Conservation (phyloP, 2,888 invertebrate genomes). For the Diaphora mendica region DNA sequence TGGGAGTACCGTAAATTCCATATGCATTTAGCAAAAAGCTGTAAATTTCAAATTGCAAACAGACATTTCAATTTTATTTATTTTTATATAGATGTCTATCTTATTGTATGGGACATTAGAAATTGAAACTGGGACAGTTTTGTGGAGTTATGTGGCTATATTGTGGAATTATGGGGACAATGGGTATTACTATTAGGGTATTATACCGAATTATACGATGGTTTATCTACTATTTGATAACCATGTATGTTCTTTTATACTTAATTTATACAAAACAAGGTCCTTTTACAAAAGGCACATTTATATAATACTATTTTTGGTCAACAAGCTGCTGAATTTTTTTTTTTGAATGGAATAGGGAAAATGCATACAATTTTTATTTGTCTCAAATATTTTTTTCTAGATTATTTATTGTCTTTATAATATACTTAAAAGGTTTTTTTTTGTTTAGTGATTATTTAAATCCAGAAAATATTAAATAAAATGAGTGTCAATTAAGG, state of each 20-base stretch:
- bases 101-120: slow-evolving; percentile 12
- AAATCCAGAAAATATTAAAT: too few species aligned
- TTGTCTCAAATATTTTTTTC: too few species aligned
- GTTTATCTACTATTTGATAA: neutral
- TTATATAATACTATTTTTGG: neutral
- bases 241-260: neutral
- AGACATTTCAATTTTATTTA: too few species aligned
- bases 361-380: too few species aligned
- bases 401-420: too few species aligned
- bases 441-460: too few species aligned
- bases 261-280: neutral
- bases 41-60: too few species aligned
- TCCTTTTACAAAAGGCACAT: neutral
- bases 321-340: neutral
- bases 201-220: neutral
- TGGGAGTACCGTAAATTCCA: too few species aligned
- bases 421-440: too few species aligned
- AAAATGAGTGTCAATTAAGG: too few species aligned
- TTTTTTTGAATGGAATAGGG: neutral
- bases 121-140: slow-evolving; percentile 12
- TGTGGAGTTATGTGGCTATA: neutral
- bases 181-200: neutral
- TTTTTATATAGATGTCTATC: slow-evolving; percentile 20
- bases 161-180: neutral
- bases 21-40: too few species aligned